phyloP scores from a whole-genome alignment of 2,888 invertebrate species.

The Calameuta idolon region DNA sequence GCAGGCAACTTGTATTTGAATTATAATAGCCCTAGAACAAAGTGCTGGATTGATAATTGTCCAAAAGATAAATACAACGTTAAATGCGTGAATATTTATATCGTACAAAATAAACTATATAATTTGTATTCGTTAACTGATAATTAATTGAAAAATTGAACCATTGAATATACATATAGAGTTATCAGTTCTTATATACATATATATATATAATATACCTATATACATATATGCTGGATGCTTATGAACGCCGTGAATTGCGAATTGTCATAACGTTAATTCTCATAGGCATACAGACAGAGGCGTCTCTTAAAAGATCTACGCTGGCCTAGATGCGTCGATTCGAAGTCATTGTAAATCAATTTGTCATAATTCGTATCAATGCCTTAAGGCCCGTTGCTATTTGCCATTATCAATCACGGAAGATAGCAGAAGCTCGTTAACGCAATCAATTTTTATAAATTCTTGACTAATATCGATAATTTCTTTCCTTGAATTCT shows the following conservation, averaged over 20 bases:
- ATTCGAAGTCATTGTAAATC: conserved; percentile 51
- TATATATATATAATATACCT: too few relatives aligned
- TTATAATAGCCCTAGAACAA: not conserved
- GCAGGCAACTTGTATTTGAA: not conserved
- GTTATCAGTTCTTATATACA: not conserved
- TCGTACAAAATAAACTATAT: not conserved
- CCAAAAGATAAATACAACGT: not conserved
- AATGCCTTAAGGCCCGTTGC: conserved; percentile 8
- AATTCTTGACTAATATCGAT: not conserved
- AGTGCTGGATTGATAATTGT: not conserved
- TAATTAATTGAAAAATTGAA: not conserved
- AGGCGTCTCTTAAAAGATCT: conserved; percentile 6
- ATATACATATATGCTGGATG: not conserved
- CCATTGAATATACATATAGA: not conserved
- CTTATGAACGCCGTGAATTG: not conserved
- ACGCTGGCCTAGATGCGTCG: conserved; percentile 45
- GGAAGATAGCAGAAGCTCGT: not conserved
- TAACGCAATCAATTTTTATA: not conserved
- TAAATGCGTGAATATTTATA: not conserved
- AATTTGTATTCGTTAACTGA: not conserved
- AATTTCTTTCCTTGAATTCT: not conserved
- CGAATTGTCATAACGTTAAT: not conserved
- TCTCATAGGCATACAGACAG: not conserved
- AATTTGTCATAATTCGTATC: conserved; percentile 46
- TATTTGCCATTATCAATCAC: conserved; percentile 17